Percentiles rank a stretch among this genome's conserved stretches.
Evolutionary conservation across 2,888 invertebrate species (phyloP).

Genomic region (Flexamia atlantica): DNA sequence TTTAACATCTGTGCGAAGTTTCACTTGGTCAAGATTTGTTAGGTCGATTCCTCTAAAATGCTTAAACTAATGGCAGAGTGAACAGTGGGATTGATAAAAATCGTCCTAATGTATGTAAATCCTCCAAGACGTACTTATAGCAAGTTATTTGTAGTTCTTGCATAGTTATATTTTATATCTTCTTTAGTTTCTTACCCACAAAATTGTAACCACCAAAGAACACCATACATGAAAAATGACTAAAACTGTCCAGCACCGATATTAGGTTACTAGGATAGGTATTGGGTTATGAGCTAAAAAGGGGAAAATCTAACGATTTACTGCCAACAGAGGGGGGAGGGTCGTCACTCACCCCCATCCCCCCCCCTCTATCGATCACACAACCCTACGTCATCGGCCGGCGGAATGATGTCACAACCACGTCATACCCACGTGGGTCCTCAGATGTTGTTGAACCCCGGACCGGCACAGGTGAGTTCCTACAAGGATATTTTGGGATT

Average conservation of each 20-base stretch:
- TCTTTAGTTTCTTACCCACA: too few species aligned
- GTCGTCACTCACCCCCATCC: neutral
- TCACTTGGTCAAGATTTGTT: too few species aligned
- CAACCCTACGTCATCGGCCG: neutral
- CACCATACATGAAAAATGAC: neutral
- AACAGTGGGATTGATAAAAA: too few species aligned
- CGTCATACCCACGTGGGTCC: conserved; percentile 23
- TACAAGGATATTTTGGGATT: neutral
- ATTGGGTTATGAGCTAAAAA: conserved; percentile 16
- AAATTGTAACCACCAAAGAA: too few species aligned
- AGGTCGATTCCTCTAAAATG: too few species aligned
- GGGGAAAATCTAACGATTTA: conserved; percentile 24
- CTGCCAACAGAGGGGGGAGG: neutral
- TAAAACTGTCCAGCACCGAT: neutral
- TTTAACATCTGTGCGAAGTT: too few species aligned
- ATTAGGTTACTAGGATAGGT: neutral
- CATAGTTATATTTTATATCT: too few species aligned
- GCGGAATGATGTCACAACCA: neutral
- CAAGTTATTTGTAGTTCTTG: too few species aligned
- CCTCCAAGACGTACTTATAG: too few species aligned
- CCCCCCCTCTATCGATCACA: conserved; percentile 11
- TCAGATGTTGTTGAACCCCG: conserved; percentile 5
- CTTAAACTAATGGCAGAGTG: too few species aligned
- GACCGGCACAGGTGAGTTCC: neutral
- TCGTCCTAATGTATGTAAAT: too few species aligned